Conservation (phyloP, 1,140 invertebrate genomes). For the Drosophila seguyi region DNA sequence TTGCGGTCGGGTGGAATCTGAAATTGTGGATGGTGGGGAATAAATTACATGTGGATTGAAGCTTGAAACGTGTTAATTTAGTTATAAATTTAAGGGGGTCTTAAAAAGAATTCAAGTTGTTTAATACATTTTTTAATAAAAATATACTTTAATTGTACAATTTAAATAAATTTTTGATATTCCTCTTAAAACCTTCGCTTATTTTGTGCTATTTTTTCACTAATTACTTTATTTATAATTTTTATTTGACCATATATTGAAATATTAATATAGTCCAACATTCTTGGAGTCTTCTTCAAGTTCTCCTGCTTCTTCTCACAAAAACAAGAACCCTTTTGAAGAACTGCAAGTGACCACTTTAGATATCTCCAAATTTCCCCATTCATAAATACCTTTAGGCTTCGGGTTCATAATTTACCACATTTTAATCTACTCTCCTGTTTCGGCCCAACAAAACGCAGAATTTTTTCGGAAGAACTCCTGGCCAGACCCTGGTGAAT, state of each 20-base stretch:
- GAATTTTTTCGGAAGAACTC: background rate
- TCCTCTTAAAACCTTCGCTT: background rate
- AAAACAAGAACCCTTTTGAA: background rate
- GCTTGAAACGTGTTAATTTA: background rate
- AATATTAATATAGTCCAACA: background rate
- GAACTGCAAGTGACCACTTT: no score
- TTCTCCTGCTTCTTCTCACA: background rate
- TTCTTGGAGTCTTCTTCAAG: background rate
- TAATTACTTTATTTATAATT: background rate
- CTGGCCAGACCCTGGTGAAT: background rate
- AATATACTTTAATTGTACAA: no score
- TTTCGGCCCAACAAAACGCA: no score
- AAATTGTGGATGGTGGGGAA: conserved; percentile 4
- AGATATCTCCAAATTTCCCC: background rate
- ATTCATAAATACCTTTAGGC: no score
- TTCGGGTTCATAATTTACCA: background rate
- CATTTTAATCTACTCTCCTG: background rate
- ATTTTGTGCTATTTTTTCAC: background rate
- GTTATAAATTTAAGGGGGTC: background rate
- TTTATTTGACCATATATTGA: background rate
- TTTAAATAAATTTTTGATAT: no score
- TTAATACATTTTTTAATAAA: no score
- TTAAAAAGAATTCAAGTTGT: no score
- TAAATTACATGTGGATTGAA: background rate
- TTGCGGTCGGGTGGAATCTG: background rate